Evolutionary conservation across 2,797 vertebrate genomes (phyloP), one percentile per base, ranked within the genome.

Genomic region (Xenentodon cancila): DNA sequence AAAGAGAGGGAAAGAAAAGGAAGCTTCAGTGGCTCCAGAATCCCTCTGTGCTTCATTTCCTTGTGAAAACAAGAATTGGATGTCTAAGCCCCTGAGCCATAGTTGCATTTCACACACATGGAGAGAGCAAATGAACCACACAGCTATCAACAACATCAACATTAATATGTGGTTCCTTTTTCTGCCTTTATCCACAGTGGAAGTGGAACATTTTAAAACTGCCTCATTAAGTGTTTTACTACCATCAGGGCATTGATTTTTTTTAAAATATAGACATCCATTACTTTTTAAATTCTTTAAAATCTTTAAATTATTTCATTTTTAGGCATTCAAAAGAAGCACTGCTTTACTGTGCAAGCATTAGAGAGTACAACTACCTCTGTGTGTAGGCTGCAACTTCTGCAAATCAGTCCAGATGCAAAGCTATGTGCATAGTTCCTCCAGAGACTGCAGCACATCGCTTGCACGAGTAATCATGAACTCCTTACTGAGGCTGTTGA

Each of bases 61-160:
- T 12, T 42, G 67, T 71, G 64, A 65, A 65, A 73, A 73, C 48
- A 66, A 68, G 56, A 46, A 58, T 50, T 69, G 55, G 27, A 32
- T 4, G 65, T 61, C 59, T 44, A 63, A 59, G 53, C 5, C 34
- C 34, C 34, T 13, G 34, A 37, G 34, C 34, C 34, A 12, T 37
- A 37, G 34, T 13, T 37, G 34, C 68, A 73, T 81, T 81, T 81
- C 62, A 81, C 62, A 72, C 62, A 72, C 11, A 37, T 5, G 34
- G 11, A 37, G 34, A 37, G 11, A 37, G 12, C 12, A 37, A 81
- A 82, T 69, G 68, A 87, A 72, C 49, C 71, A 59, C 53, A 40
- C 43, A 75, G 59, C 71, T 63, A 30, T 71, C 71, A n/a, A n/a
- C n/a, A n/a, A 63, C 55, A 18, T 73, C 72, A 75, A 61, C 45